A percentile compares a stretch with the other conserved stretches of the same genome.
phyloP scores from a whole-genome alignment of 2,113 vertebrate species.

The Athene cunicularia region DNA sequence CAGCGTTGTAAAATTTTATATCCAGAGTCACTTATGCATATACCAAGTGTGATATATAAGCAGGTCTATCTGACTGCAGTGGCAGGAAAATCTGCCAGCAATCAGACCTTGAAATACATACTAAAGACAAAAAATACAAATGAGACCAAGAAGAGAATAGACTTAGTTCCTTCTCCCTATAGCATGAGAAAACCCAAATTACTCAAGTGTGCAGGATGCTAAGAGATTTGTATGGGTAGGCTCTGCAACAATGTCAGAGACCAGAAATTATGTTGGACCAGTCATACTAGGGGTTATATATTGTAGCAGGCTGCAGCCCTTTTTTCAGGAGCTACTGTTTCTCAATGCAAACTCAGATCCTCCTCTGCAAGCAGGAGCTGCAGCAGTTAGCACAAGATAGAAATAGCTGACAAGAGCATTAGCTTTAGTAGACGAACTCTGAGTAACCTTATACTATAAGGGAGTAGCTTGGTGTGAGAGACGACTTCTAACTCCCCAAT shows the following conservation, averaged over 20 bases:
- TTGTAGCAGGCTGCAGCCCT: background rate
- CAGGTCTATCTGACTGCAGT: background rate
- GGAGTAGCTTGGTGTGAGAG: background rate
- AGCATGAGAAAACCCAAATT: background rate
- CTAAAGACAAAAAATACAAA: background rate
- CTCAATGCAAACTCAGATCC: background rate
- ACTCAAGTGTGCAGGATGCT: background rate
- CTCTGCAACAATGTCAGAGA: background rate
- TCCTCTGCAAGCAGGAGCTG: background rate
- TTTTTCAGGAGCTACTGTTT: background rate
- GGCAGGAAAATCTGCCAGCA: background rate
- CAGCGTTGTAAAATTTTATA: background rate
- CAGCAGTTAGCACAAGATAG: rapidly evolving
- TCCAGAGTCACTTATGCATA: background rate
- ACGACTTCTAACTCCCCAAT: no score
- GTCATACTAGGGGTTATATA: background rate
- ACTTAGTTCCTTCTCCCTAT: background rate
- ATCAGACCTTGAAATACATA: background rate
- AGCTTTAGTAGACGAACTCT: background rate
- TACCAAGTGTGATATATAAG: background rate
- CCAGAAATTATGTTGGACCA: background rate
- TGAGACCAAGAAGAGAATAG: background rate
- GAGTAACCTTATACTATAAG: background rate
- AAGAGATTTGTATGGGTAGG: background rate
- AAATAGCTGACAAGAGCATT: background rate